Evolutionary conservation across 2,797 vertebrate species (phyloP), one percentile per base, ranked within the genome.

Genomic region (Aplochiton taeniatus): DNA sequence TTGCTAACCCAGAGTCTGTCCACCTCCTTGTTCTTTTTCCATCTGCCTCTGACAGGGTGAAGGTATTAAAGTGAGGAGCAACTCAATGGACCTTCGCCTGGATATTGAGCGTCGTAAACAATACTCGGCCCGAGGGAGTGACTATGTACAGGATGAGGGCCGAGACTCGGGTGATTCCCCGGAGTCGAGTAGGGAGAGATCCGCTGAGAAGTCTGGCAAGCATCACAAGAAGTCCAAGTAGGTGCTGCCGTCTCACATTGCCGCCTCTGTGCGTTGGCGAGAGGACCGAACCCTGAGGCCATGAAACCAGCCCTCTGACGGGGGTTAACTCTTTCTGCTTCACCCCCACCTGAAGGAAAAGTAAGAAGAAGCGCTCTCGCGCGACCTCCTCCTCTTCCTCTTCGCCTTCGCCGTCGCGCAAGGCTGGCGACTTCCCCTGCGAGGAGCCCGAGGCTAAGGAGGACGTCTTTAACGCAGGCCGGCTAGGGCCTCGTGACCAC

Each of bases 41-140:
- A 90, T 79, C 83, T 17, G 70, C 82, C 78, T 83, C n/a, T 64
- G 60, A 80, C 92, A 99, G 98, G 92, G 91, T 10, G 93, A 92
- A 60, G 92, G 92, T 51, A 90, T 90, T 83, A 96, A 95, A 88
- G 85, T 88, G 52, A 98, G 95, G 83, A 93, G 93, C 11, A 96
- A 97, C 75, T 85, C 94, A 56, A 89, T 94, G 89, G 97, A 99
- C 85, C 95, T 99, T 68, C 95, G 95, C 75, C 93, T 97, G 91
- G 96, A 98, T 90, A 98, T 98, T 87, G 96, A 98, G 75, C 94
- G 95, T n/a, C 95, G 95, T 85, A 99, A 98, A 95, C 96, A 96
- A 91, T 94, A 94, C 78, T 80, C 85, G 44, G 81, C 67, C 88
- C 92, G 94, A 76, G 94, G 95, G 79, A 91, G 87, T 81, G 94